A percentile compares a stretch with the other conserved stretches of the same genome.
Evolutionary conservation across 1,140 invertebrate genomes (phyloP).

Genomic region (Solen grandis): DNA sequence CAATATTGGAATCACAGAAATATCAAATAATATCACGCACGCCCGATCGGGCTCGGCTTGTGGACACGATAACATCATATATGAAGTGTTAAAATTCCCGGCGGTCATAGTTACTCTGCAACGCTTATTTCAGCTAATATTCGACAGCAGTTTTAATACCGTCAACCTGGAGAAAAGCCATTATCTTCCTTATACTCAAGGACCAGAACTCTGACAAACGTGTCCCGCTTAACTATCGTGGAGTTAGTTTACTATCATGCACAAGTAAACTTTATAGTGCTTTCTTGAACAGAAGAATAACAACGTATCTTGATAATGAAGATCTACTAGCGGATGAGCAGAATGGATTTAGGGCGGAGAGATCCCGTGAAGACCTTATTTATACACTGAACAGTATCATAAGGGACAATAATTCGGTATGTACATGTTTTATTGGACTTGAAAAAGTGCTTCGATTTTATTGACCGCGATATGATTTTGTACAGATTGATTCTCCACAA

Average conservation of each 20-base stretch:
- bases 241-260: slow-evolving; percentile 12
- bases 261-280: slow-evolving; percentile 6
- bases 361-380: slow-evolving; percentile 16
- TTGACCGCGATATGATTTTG: no score
- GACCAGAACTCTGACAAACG: neutral
- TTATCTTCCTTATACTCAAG: slow-evolving; percentile 17
- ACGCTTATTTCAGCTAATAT: no score
- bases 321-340: slow-evolving; percentile 6
- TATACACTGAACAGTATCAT: neutral
- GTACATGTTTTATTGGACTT: no score
- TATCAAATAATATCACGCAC: neutral
- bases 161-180: slow-evolving; percentile 11
- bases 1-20: neutral
- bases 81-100: neutral
- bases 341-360: slow-evolving; percentile 7
- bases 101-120: neutral
- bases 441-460: no score
- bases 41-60: neutral
- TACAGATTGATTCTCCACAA: slow-evolving; percentile 5
- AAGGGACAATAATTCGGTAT: no score
- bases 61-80: neutral
- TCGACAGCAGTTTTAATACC: neutral
- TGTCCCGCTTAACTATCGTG: no score
- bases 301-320: neutral
- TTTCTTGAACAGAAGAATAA: slow-evolving; percentile 2